Conservation (phyloP, 2,888 invertebrate species). For the Pyrgus malvae region DNA sequence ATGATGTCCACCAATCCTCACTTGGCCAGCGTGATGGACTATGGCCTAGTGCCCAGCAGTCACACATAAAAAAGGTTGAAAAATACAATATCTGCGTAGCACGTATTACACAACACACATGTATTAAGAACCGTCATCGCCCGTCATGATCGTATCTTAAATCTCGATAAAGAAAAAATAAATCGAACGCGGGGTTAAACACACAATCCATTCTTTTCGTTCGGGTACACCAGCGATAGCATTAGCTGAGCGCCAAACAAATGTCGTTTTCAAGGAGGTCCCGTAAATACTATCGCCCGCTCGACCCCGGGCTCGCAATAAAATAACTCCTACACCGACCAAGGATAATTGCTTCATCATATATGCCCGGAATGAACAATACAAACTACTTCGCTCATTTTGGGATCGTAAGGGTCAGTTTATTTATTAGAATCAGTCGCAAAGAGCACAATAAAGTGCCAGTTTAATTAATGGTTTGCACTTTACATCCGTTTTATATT, state of each 20-base stretch:
- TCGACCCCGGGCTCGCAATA: slow-evolving; percentile 42
- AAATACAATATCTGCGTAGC: too few relatives aligned
- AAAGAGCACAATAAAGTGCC: slow-evolving; percentile 3
- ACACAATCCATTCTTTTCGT: slow-evolving; percentile 20
- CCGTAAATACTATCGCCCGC: slow-evolving; percentile 40
- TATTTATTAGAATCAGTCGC: slow-evolving; percentile 21
- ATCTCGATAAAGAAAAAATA: slow-evolving; percentile 15
- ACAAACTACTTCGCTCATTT: slow-evolving; percentile 34
- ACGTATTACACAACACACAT: too few relatives aligned
- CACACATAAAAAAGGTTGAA: too few relatives aligned
- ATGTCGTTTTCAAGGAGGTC: slow-evolving; percentile 39
- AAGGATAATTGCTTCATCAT: slow-evolving; percentile 50
- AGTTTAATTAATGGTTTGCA: slow-evolving; percentile 16
- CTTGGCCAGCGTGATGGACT: too few relatives aligned
- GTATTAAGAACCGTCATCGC: too few relatives aligned
- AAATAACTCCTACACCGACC: slow-evolving; percentile 45
- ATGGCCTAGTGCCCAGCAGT: too few relatives aligned
- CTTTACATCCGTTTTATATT: background rate
- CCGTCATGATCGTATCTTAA: too few relatives aligned
- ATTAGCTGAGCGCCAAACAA: slow-evolving; percentile 33
- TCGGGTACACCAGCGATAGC: slow-evolving; percentile 17
- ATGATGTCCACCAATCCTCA: too few relatives aligned
- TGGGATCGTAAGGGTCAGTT: slow-evolving; percentile 25
- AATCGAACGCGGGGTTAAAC: slow-evolving; percentile 19
- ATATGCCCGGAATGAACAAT: slow-evolving; percentile 41